phyloP scores from a whole-genome alignment of 2,888 invertebrate species.

The Brassicogethes aeneus region DNA sequence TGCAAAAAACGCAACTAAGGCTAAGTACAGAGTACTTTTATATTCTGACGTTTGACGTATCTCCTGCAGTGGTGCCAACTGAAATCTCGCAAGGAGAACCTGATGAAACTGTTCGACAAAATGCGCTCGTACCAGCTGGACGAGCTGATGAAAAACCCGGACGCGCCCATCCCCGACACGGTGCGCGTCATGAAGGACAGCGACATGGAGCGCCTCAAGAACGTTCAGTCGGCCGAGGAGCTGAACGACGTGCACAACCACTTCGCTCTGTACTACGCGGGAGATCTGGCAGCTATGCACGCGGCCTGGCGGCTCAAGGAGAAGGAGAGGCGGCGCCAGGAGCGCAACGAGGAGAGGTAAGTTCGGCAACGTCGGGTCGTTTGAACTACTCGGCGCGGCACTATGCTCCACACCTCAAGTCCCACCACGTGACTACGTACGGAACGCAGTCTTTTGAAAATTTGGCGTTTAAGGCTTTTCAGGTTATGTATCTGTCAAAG shows the following conservation, averaged over 20 bases:
- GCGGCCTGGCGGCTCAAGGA: conserved; percentile 60
- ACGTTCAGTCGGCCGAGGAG: conserved; percentile 81
- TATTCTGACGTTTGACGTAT: too few relatives aligned
- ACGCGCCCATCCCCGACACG: conserved; percentile 75
- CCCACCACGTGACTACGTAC: too few relatives aligned
- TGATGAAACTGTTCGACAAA: conserved; percentile 74
- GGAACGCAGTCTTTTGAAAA: too few relatives aligned
- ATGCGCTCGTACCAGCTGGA: conserved; percentile 89
- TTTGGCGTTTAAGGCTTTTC: too few relatives aligned
- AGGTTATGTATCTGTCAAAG: too few relatives aligned
- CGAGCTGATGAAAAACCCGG: conserved; percentile 69
- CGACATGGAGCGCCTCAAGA: conserved; percentile 70
- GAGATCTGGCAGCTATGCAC: conserved; percentile 77
- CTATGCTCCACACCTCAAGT: too few relatives aligned
- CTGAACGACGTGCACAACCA: conserved; percentile 88
- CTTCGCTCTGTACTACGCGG: conserved; percentile 86
- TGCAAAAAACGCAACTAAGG: too few relatives aligned
- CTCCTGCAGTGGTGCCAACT: conserved; percentile 73
- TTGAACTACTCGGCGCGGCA: too few relatives aligned
- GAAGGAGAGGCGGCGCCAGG: conserved; percentile 51
- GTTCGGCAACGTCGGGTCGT: conserved; percentile 11
- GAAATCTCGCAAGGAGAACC: conserved; percentile 71
- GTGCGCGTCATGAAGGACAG: conserved; percentile 73
- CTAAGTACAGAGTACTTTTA: too few relatives aligned
- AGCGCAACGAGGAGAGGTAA: conserved; percentile 36